These are phyloP conservation scores for Bombus balteatus DNA, from an alignment of 1,140 invertebrate genomes.

Conservation along the genomic window DNA sequence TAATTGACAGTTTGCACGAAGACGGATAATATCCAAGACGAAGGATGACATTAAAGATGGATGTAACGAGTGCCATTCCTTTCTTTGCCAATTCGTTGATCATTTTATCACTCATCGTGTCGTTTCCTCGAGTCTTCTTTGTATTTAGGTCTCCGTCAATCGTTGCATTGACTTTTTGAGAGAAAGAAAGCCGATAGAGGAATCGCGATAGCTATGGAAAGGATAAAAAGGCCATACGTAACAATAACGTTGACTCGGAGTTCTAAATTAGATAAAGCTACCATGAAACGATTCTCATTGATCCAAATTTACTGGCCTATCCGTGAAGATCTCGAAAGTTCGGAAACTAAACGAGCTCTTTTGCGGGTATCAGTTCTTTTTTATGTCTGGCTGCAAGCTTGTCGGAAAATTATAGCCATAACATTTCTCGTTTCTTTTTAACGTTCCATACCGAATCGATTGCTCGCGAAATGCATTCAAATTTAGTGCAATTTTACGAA, in stretches of 20 bases:
- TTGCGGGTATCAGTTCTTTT: neutral
- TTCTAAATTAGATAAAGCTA: neutral
- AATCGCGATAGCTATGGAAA: neutral
- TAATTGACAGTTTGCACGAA: no score
- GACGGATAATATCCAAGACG: no score
- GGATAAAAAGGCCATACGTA: neutral
- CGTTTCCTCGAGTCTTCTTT: no score
- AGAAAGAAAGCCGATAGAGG: no score
- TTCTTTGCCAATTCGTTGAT: no score
- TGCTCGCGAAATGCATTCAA: neutral
- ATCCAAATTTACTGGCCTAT: conserved; percentile 9
- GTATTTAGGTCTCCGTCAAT: no score
- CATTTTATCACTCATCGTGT: no score
- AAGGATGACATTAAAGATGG: no score
- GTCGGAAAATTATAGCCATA: neutral
- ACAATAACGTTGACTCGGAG: neutral
- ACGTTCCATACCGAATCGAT: conserved; percentile 3
- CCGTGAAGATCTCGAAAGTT: neutral
- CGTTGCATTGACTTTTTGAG: no score
- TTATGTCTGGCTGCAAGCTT: neutral
- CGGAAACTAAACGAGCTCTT: neutral
- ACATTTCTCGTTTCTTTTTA: neutral
- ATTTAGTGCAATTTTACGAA: no score
- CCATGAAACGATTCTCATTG: no score
- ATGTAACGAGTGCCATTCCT: no score